Percentiles rank a stretch among this genome's conserved stretches.
Conservation (phyloP, 2,888 invertebrate genomes). For the Marronus borbonicus region DNA sequence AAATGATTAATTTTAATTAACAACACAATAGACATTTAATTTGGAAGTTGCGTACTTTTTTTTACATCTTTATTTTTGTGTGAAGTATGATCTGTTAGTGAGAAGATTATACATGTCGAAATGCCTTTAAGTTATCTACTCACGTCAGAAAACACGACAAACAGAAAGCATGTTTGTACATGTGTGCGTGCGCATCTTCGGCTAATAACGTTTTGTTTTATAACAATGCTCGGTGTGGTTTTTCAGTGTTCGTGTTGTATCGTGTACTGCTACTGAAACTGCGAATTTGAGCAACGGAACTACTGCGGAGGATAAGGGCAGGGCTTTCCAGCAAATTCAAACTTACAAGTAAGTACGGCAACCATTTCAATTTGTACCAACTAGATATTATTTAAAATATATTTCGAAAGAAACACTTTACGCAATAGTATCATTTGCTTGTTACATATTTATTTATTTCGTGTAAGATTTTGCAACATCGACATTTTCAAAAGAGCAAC, state of each 20-base stretch:
- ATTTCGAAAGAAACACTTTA: no score
- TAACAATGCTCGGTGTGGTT: slow-evolving; percentile 56
- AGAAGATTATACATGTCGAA: no score
- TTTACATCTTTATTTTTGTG: slow-evolving; percentile 10
- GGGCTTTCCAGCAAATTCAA: slow-evolving; percentile 80
- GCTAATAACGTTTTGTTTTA: slow-evolving; percentile 46
- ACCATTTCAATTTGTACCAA: not conserved
- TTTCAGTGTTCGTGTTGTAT: slow-evolving; percentile 73
- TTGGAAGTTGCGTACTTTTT: not conserved
- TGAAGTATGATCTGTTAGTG: not conserved
- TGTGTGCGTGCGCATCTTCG: slow-evolving; percentile 27
- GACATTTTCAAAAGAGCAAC: no score
- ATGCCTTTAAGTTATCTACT: no score
- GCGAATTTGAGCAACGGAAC: slow-evolving; percentile 74
- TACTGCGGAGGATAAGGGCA: slow-evolving; percentile 78
- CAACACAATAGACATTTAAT: not conserved
- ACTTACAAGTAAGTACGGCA: slow-evolving; percentile 79
- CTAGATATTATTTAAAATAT: no score
- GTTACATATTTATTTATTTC: no score
- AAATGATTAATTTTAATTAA: not conserved
- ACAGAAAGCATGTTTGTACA: slow-evolving; percentile 23
- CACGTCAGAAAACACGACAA: not conserved
- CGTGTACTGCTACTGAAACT: slow-evolving; percentile 75
- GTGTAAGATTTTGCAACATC: no score
- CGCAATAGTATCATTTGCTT: no score